Percentiles rank a stretch among this genome's conserved stretches.
These are phyloP conservation scores for Morpho deidamia DNA, from an alignment of 2,888 invertebrate genomes.

Conservation along the genomic window DNA sequence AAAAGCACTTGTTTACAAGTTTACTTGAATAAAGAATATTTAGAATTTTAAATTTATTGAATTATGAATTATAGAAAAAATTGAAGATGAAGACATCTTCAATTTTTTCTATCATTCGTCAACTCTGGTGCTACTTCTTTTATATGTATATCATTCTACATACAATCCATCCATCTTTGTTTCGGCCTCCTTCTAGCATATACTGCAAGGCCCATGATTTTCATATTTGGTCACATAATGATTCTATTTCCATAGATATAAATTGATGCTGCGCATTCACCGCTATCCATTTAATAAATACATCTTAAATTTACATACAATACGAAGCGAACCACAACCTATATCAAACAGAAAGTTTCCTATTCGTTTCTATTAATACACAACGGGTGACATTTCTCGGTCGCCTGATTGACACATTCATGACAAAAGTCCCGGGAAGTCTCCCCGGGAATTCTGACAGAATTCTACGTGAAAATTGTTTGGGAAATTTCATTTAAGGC, in stretches of 20 bases:
- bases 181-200: no score
- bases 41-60: no score
- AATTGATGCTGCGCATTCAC: no score
- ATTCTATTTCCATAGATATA: no score
- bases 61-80: not conserved
- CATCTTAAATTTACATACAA: conserved; percentile 8
- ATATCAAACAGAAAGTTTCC: conserved; percentile 11
- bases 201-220: no score
- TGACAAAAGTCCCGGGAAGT: conserved; percentile 11
- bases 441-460: not conserved
- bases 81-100: not conserved
- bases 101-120: no score
- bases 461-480: conserved; percentile 1
- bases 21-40: no score
- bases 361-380: not conserved
- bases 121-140: no score
- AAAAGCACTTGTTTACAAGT: no score
- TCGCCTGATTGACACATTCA: conserved; percentile 15
- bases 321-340: conserved; percentile 1
- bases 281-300: not conserved
- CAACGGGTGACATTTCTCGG: conserved; percentile 2
- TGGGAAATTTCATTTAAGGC: not conserved
- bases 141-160: no score
- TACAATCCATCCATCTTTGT: no score
- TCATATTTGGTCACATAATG: no score